phyloP scores from a whole-genome alignment of 2,888 invertebrate species.

The Suillia variegata region DNA sequence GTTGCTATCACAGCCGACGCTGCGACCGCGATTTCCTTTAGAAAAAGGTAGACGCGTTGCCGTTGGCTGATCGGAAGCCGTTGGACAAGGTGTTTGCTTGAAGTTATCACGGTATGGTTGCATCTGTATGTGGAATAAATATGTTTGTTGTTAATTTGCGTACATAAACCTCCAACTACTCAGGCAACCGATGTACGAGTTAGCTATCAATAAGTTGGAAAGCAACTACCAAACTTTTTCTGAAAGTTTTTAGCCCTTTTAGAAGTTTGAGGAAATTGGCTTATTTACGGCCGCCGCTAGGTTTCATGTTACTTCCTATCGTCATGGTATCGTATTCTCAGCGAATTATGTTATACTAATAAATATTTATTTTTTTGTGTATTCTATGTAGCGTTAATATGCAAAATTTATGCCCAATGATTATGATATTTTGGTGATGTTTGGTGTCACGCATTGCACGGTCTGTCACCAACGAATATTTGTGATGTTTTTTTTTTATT shows the following conservation, averaged over 20 bases:
- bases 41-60: constrained; percentile 46
- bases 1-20: constrained; percentile 16
- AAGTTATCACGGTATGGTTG: constrained; percentile 56
- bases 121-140: constrained; percentile 38
- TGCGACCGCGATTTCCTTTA: constrained; percentile 43
- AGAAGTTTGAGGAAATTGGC: constrained; percentile 50
- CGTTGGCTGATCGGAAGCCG: constrained; percentile 45
- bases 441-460: constrained; percentile 56
- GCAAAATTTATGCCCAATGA: neutral
- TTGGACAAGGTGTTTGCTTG: constrained; percentile 55
- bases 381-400: constrained; percentile 30
- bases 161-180: neutral
- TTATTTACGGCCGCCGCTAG: constrained; percentile 37
- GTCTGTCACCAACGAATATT: constrained; percentile 56
- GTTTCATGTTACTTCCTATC: constrained; percentile 30
- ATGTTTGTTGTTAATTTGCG: neutral
- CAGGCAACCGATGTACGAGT: neutral
- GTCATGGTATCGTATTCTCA: constrained; percentile 48
- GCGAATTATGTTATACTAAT: constrained; percentile 4
- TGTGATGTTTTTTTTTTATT: neutral
- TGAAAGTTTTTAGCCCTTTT: constrained; percentile 45
- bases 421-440: constrained; percentile 10
- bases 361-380: neutral
- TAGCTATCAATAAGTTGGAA: neutral
- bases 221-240: constrained; percentile 29